phyloP scores from a whole-genome alignment of 2,888 invertebrate species.

The Rhodophaea formosa region DNA sequence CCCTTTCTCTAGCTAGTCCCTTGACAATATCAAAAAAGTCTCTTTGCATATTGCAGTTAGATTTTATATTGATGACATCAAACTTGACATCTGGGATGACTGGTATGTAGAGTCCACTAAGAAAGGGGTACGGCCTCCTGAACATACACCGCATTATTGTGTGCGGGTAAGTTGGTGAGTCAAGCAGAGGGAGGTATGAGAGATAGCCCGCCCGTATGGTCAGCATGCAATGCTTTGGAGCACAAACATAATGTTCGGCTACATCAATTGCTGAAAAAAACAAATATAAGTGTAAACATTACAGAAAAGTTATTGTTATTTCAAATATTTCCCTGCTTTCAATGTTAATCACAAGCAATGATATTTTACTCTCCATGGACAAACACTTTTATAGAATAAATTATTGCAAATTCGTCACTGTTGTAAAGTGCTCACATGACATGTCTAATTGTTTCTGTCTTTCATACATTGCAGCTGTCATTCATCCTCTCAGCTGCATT shows the following conservation, averaged over 20 bases:
- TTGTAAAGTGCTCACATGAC: too few species aligned
- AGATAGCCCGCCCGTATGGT: conserved; percentile 52
- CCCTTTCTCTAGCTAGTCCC: conserved; percentile 46
- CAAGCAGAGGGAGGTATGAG: conserved; percentile 55
- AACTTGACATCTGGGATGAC: conserved; percentile 63
- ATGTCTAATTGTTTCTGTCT: too few species aligned
- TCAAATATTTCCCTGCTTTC: too few species aligned
- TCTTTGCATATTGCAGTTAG: conserved; percentile 41
- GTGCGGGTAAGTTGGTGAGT: conserved; percentile 49
- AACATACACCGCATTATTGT: conserved; percentile 42
- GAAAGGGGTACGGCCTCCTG: conserved; percentile 39
- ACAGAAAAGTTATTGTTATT: too few species aligned
- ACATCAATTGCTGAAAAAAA: conserved; percentile 65
- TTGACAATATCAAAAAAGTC: conserved; percentile 49
- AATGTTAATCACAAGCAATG: too few species aligned
- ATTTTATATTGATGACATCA: conserved; percentile 54
- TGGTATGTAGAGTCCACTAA: conserved; percentile 67
- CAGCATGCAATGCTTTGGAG: conserved; percentile 63
- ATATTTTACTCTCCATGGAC: too few species aligned
- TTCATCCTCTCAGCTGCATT: too few species aligned
- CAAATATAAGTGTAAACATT: background rate
- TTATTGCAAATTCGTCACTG: too few species aligned
- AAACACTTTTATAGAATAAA: too few species aligned
- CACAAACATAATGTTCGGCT: conserved; percentile 48
- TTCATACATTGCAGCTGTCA: too few species aligned